Evolutionary conservation across 1,140 invertebrate genomes (phyloP).

Genomic region (Probaryconus sp.): DNA sequence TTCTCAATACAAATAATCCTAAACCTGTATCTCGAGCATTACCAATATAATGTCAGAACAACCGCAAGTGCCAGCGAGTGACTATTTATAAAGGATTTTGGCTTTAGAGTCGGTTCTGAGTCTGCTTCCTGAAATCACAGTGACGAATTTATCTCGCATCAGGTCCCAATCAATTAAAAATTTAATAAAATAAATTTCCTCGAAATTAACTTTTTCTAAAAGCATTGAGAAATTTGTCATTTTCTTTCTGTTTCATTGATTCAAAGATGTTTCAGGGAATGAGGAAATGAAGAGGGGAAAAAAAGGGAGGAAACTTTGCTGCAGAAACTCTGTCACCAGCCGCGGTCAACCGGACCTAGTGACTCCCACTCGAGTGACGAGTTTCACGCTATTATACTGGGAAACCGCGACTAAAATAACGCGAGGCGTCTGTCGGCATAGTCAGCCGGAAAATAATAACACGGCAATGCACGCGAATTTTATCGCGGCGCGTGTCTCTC

Average conservation of each 20-base stretch:
- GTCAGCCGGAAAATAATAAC: conserved; percentile 43
- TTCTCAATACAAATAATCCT: no score
- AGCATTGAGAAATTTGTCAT: no score
- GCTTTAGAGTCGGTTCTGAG: conserved; percentile 10
- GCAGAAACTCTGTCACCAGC: no score
- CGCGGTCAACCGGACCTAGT: conserved; percentile 28
- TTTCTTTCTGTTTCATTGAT: no score
- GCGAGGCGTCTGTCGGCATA: conserved; percentile 35
- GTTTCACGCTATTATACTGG: conserved; percentile 20
- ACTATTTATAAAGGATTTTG: conserved; percentile 42
- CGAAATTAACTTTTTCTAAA: no score
- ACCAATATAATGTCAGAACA: conserved; percentile 5
- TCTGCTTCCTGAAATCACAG: conserved; percentile 31
- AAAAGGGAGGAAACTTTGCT: neutral
- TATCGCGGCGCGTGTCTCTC: conserved; percentile 22
- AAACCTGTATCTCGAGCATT: no score
- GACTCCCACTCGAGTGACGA: conserved; percentile 29
- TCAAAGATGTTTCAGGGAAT: no score
- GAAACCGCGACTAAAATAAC: conserved; percentile 48
- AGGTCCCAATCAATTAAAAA: no score
- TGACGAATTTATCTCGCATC: no score
- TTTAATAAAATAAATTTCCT: no score
- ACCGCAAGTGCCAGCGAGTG: conserved; percentile 13
- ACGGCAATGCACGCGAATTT: conserved; percentile 30
- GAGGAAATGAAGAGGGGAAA: conserved; percentile 12